Conservation (phyloP, 2,797 vertebrate genomes). For the Hypotaenidia philippensis region DNA sequence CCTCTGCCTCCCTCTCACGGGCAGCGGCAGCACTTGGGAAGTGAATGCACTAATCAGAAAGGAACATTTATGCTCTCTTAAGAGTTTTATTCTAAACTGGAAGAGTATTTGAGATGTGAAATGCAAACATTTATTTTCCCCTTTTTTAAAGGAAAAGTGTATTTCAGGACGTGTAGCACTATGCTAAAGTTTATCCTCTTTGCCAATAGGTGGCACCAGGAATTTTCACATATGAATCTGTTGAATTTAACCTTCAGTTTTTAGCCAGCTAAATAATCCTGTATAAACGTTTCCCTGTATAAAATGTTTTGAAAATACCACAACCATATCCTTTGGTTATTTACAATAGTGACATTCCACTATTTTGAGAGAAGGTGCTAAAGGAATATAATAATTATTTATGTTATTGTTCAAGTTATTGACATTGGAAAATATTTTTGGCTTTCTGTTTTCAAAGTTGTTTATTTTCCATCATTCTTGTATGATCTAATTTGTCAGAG, state of each 20-base stretch:
- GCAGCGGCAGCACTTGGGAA: neutral
- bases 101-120: neutral
- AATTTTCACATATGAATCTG: neutral
- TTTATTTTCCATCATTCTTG: neutral
- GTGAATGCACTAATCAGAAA: neutral
- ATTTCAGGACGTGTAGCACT: neutral
- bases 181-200: rapidly evolving
- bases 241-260: neutral
- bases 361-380: neutral
- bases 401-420: neutral
- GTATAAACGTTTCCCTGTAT: neutral
- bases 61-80: rapidly evolving
- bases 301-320: neutral
- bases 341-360: neutral
- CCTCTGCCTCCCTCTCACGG: rapidly evolving
- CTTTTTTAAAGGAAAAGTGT: neutral
- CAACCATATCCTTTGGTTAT: neutral
- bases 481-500: neutral
- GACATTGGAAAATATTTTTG: neutral
- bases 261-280: neutral
- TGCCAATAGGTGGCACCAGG: conserved; percentile 3
- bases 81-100: neutral
- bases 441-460: neutral
- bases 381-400: neutral
- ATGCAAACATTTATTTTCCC: neutral